Conservation (phyloP, 2,888 invertebrate genomes). For the Cremastobaeus sp. region DNA sequence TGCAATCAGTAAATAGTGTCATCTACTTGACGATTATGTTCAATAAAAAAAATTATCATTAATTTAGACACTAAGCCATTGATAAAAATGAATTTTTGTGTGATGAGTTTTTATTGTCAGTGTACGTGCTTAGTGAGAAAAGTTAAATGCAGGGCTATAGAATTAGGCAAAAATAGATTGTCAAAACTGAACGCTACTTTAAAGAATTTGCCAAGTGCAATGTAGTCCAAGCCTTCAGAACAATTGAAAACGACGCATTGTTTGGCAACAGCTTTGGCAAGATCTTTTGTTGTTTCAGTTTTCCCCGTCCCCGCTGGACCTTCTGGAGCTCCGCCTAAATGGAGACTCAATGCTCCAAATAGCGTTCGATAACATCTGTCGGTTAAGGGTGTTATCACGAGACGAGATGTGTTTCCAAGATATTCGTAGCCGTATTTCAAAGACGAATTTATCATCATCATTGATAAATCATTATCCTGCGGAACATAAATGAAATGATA, state of each 20-base stretch:
- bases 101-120: too few species aligned
- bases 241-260: constrained; percentile 85
- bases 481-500: background rate
- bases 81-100: too few species aligned
- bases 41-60: background rate
- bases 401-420: constrained; percentile 90
- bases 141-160: background rate
- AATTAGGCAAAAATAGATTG: background rate
- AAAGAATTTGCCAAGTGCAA: constrained; percentile 82
- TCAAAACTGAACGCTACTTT: constrained; percentile 72
- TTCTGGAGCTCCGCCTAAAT: constrained; percentile 81
- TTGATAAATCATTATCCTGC: constrained; percentile 78
- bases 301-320: constrained; percentile 75
- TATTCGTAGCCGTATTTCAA: constrained; percentile 90
- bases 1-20: too few species aligned
- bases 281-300: constrained; percentile 83
- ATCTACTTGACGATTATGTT: too few species aligned
- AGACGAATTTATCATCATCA: constrained; percentile 82
- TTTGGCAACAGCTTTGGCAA: constrained; percentile 84
- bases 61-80: background rate
- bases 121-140: background rate
- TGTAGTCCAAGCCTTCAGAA: constrained; percentile 83
- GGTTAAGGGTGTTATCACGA: constrained; percentile 96
- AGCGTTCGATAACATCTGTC: constrained; percentile 89
- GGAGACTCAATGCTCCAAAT: constrained; percentile 82